Percentiles rank a stretch among this genome's conserved stretches.
These are phyloP conservation scores for Epinotia demarniana DNA, from an alignment of 2,888 invertebrate genomes.

Conservation along the genomic window DNA sequence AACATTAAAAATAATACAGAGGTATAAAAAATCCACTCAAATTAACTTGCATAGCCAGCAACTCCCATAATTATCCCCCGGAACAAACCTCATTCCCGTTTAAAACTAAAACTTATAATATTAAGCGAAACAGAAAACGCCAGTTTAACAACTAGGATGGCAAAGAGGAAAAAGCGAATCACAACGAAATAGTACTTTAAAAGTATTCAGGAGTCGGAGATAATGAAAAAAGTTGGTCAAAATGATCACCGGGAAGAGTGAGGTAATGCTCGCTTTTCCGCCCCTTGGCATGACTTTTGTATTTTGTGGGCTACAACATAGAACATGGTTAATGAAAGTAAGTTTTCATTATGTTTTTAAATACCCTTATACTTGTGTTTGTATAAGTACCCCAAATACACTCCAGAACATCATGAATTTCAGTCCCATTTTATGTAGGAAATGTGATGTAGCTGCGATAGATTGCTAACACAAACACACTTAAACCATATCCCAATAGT, in stretches of 20 bases:
- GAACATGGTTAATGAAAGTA: not conserved
- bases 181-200: constrained; percentile 41
- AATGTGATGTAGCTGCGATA: too few relatives aligned
- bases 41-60: not conserved
- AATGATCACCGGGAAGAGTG: constrained; percentile 47
- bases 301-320: constrained; percentile 1
- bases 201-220: constrained; percentile 26
- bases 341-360: not conserved
- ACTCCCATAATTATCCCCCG: constrained; percentile 5
- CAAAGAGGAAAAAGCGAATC: constrained; percentile 38
- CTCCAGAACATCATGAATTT: too few relatives aligned
- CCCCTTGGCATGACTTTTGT: constrained; percentile 10
- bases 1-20: not conserved
- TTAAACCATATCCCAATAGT: too few relatives aligned
- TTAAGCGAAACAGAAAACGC: constrained; percentile 25
- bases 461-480: too few relatives aligned
- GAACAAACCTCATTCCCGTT: constrained; percentile 24
- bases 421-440: too few relatives aligned
- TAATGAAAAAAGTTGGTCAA: constrained; percentile 41
- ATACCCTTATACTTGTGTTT: too few relatives aligned
- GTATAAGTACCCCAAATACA: too few relatives aligned
- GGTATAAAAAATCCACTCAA: not conserved
- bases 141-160: constrained; percentile 33
- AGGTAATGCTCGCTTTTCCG: constrained; percentile 5
- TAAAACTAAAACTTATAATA: constrained; percentile 30